Conservation (phyloP, 2,888 invertebrate genomes). For the Mesopsocus fuscifrons region DNA sequence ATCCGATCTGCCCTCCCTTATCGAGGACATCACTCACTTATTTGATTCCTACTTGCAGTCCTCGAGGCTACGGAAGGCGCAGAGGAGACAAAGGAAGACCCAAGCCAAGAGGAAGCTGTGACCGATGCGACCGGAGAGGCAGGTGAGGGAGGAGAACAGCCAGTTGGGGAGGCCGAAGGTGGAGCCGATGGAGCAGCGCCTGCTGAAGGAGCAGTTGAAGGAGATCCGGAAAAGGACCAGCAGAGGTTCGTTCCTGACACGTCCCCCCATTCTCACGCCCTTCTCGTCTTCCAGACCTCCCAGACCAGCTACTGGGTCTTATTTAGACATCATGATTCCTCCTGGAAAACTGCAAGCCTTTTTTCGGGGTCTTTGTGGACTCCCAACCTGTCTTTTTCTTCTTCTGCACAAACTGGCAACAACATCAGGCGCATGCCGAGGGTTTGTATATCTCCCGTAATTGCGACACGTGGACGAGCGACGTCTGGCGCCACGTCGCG, state of each 20-base stretch:
- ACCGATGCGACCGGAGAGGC: constrained; percentile 17
- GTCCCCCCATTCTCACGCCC: too few relatives aligned
- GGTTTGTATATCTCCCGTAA: too few relatives aligned
- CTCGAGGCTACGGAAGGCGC: too few relatives aligned
- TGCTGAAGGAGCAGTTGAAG: constrained; percentile 18
- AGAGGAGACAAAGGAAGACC: too few relatives aligned
- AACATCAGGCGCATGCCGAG: too few relatives aligned
- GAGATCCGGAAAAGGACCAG: constrained; percentile 17
- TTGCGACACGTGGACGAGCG: too few relatives aligned
- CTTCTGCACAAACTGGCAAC: not conserved
- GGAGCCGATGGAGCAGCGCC: constrained; percentile 16
- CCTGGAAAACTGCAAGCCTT: too few relatives aligned
- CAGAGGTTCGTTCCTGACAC: constrained; percentile 15
- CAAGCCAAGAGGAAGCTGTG: constrained; percentile 11
- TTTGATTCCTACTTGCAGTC: not conserved
- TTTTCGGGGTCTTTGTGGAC: too few relatives aligned
- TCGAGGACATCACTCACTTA: not conserved
- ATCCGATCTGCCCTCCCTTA: too few relatives aligned
- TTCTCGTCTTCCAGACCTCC: constrained; percentile 13
- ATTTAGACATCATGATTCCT: too few relatives aligned
- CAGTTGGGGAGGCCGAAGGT: constrained; percentile 12
- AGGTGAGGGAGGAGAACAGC: constrained; percentile 16
- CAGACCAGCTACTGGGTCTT: constrained; percentile 16
- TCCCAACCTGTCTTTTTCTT: constrained; percentile 2
- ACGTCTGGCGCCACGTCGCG: too few relatives aligned